Base-by-base conservation (phyloP, 2,888 invertebrate species). In the Habrosyne pyritoides region DNA sequence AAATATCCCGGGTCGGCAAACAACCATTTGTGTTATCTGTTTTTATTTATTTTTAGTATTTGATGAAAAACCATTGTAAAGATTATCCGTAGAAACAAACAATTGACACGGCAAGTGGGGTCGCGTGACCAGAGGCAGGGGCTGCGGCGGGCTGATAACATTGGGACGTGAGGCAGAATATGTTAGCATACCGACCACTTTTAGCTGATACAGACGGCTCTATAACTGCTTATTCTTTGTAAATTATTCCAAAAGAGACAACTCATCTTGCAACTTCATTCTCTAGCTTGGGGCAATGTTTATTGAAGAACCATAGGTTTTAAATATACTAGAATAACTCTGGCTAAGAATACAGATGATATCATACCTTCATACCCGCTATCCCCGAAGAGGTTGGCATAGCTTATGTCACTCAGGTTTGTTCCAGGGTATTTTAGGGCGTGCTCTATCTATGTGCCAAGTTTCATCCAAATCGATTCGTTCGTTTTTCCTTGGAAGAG, bases 71-170 rank as follows among this genome's bases (percentile, higher is more conserved):
- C n/a, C 77, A 80, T 81, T 80, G 76, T 75, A 78, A 82, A 84
- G 85, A 86, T 89, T 81, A 87, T 83, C 83, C 83, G 63, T 66
- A 73, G 77, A 77, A 84, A 84, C 81, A 87, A 87, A 89, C 84
- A 84, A 82, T 79, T 72, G 33, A n/a, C 33, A 73, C 69, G 73
- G 69, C 66, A 60, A 67, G 61, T 60, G 61, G 63, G 49, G 64
- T 64, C 55, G 56, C 47, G 5, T 33, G 33, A n/a, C 33, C 33
- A n/a, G n/a, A 12, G n/a, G 28, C 10, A 3, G 12, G 47, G 54
- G 66, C 84, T 87, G 87, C 63, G 66, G 63, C 60, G 59, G 54
- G 59, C 64, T 71, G 89, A 89, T 89, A 89, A 84, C 77, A 56
- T 51, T 62, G 63, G 71, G 58, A 73, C 89, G 89, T 89, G 89